Conservation (phyloP, 2,888 invertebrate genomes). For the Vesta saturnalis region DNA sequence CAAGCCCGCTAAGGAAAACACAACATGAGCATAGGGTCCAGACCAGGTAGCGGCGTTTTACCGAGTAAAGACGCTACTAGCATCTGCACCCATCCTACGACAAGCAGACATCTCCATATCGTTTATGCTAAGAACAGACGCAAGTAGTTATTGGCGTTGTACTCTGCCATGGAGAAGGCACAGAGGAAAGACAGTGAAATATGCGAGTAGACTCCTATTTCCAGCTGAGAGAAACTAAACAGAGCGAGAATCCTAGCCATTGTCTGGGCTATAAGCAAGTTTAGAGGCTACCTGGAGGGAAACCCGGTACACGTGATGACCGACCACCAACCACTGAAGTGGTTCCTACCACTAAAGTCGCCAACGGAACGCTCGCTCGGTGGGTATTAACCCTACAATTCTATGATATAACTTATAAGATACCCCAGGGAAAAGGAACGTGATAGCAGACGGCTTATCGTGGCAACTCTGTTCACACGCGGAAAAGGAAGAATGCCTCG, state of each 20-base stretch:
- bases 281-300: no score
- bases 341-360: background rate
- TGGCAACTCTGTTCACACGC: no score
- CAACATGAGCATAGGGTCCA: no score
- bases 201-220: background rate
- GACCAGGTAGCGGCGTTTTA: background rate
- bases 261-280: no score
- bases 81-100: background rate
- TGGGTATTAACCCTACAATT: background rate
- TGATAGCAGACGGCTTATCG: background rate
- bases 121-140: no score
- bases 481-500: no score
- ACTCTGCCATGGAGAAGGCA: background rate
- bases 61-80: background rate
- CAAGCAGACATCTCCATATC: background rate
- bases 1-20: no score
- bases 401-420: background rate
- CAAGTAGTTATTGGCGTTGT: background rate
- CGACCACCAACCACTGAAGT: no score
- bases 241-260: no score
- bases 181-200: background rate
- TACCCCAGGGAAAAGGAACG: background rate
- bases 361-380: background rate
- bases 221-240: background rate
- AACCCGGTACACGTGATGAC: no score